Conservation (phyloP, 2,113 vertebrate species). For the human region GRCh38 chr22:49684001-49684500, state of each 20-base stretch:
- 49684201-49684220: neutral
- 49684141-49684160: neutral
- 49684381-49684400: neutral
- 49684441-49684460: too few relatives aligned
- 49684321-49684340: neutral
- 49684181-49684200: neutral
- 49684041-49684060: neutral
- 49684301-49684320: too few relatives aligned
- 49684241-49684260: neutral
- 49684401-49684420: neutral
- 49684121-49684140: neutral
- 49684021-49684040: neutral
- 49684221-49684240: neutral
- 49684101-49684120: neutral
- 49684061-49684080: neutral
- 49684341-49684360: neutral
- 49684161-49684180: neutral
- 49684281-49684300: neutral
- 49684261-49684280: neutral
- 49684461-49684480: too few relatives aligned
- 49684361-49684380: neutral
- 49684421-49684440: too few relatives aligned
- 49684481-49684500: too few relatives aligned
- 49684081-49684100: neutral
- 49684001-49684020: neutral